Conservation (phyloP, 2,888 invertebrate genomes). For the Torymus texanus region DNA sequence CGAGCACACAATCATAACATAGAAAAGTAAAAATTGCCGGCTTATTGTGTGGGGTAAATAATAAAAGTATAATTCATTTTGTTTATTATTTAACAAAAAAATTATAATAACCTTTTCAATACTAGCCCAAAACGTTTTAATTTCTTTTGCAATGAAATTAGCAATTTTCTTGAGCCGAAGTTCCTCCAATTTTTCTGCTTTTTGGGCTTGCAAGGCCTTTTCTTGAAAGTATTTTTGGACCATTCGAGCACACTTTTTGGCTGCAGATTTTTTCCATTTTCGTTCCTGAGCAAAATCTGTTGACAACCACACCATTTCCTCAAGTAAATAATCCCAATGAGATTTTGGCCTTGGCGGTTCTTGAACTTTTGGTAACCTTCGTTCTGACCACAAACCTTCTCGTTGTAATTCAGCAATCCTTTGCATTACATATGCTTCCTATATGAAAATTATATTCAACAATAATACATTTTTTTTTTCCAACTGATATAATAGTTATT, state of each 20-base stretch:
- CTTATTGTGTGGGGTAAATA: slow-evolving; percentile 73
- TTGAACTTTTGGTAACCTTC: slow-evolving; percentile 92
- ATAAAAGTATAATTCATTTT: slow-evolving; percentile 25
- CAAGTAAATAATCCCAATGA: slow-evolving; percentile 98
- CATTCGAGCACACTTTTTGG: slow-evolving; percentile 94
- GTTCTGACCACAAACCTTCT: slow-evolving; percentile 96
- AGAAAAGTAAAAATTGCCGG: slow-evolving; percentile 70
- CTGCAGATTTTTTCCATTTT: slow-evolving; percentile 97
- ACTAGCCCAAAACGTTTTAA: slow-evolving; percentile 95
- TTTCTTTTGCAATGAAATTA: slow-evolving; percentile 92
- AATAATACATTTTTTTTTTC: slow-evolving; percentile 16
- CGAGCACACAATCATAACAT: slow-evolving; percentile 73
- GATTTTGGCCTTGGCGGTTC: slow-evolving; percentile 93
- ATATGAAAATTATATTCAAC: slow-evolving; percentile 50
- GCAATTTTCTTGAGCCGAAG: slow-evolving; percentile 90
- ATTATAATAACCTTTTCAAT: slow-evolving; percentile 87
- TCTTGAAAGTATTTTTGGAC: slow-evolving; percentile 95
- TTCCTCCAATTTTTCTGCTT: slow-evolving; percentile 94
- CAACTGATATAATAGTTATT: background rate
- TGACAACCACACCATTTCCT: slow-evolving; percentile 99
- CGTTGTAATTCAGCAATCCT: slow-evolving; percentile 93
- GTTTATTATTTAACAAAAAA: background rate
- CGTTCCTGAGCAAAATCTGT: slow-evolving; percentile 98
- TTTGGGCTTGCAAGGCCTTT: slow-evolving; percentile 90
- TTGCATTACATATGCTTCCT: slow-evolving; percentile 96